These are phyloP conservation scores for Palaemon carinicauda DNA, from an alignment of 1,140 invertebrate species.

Conservation along the genomic window DNA sequence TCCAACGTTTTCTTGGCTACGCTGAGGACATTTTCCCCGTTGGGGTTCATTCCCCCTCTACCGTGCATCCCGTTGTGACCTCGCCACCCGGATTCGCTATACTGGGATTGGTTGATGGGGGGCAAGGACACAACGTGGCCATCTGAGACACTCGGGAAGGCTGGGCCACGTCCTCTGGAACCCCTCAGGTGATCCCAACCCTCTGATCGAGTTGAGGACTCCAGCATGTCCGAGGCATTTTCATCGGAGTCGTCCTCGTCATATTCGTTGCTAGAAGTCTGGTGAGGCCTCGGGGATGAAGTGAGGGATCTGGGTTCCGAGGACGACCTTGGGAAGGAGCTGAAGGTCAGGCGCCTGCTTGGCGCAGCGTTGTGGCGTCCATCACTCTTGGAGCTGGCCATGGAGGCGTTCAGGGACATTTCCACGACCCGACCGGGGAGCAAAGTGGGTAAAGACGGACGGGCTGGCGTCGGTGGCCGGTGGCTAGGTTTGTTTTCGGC, in stretches of 20 bases:
- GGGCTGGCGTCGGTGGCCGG: slow-evolving; percentile 47
- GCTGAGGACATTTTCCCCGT: slow-evolving; percentile 38
- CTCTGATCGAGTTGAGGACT: slow-evolving; percentile 44
- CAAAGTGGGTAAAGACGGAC: slow-evolving; percentile 45
- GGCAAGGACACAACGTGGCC: slow-evolving; percentile 53
- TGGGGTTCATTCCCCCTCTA: not conserved
- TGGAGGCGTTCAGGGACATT: slow-evolving; percentile 17
- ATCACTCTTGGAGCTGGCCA: slow-evolving; percentile 15
- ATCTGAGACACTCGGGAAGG: not conserved
- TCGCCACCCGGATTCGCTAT: not conserved
- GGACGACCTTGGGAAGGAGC: slow-evolving; percentile 12
- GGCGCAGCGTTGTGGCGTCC: not conserved
- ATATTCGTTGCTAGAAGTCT: not conserved
- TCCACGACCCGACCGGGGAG: slow-evolving; percentile 27
- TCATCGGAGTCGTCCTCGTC: slow-evolving; percentile 9
- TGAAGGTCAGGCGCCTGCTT: slow-evolving; percentile 1
- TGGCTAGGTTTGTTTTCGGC: slow-evolving; percentile 19
- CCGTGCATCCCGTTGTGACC: not conserved
- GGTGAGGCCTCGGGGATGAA: not conserved
- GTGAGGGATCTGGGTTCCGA: slow-evolving; percentile 27
- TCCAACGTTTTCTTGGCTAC: slow-evolving; percentile 55
- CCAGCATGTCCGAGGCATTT: slow-evolving; percentile 4
- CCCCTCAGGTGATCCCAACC: slow-evolving; percentile 44
- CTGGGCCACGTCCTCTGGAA: not conserved
- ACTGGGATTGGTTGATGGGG: slow-evolving; percentile 34